These are phyloP conservation scores for Stramonita haemastoma DNA, from an alignment of 2,888 invertebrate genomes.

Conservation along the genomic window DNA sequence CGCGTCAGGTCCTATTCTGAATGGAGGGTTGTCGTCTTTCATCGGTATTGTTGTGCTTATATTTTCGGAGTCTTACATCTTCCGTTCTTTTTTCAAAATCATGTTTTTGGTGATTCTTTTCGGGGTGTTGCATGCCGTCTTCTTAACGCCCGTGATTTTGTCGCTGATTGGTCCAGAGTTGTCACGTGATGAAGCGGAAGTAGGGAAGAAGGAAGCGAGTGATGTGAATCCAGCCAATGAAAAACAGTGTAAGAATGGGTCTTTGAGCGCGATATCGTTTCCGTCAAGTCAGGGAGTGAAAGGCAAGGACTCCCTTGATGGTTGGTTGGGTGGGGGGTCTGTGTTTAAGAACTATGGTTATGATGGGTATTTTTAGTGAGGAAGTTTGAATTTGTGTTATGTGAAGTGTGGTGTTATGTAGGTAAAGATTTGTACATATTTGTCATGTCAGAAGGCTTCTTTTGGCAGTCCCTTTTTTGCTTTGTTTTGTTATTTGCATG, in stretches of 20 bases:
- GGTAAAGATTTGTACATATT: no score
- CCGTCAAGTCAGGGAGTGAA: not conserved
- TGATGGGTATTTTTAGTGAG: not conserved
- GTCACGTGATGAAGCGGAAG: not conserved
- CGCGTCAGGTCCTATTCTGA: slow-evolving; percentile 53
- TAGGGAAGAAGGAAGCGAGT: not conserved
- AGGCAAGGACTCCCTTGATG: not conserved
- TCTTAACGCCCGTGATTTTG: slow-evolving; percentile 60
- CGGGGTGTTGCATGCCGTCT: slow-evolving; percentile 58
- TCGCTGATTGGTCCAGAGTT: slow-evolving; percentile 52
- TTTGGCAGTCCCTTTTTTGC: no score
- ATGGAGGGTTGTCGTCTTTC: slow-evolving; percentile 59
- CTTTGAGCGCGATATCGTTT: not conserved
- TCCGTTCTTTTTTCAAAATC: slow-evolving; percentile 58
- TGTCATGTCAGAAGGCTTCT: no score
- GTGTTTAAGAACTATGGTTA: not conserved
- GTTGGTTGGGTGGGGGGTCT: not conserved
- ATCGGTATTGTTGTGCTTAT: slow-evolving; percentile 57
- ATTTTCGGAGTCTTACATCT: slow-evolving; percentile 55
- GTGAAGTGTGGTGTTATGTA: no score
- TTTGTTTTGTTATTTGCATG: no score
- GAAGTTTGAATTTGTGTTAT: no score
- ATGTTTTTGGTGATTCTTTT: slow-evolving; percentile 59
- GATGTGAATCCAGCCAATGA: not conserved
- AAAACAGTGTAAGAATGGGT: not conserved